Evolutionary conservation across 1,140 invertebrate genomes (phyloP), one percentile per base, ranked within the genome.

Genomic region (Drosophila gunungcola): DNA sequence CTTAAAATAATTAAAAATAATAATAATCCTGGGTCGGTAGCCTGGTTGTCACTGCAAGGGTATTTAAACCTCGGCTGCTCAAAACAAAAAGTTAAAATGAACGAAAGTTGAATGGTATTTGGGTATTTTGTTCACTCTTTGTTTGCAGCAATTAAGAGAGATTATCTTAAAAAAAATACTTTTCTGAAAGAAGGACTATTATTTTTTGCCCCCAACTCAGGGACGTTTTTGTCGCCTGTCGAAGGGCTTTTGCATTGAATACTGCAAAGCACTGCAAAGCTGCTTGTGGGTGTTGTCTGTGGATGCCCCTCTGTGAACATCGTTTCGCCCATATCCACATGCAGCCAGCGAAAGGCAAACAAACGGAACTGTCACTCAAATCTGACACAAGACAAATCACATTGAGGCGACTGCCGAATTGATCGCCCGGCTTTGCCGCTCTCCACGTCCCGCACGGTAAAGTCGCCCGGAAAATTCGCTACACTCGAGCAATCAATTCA

Each of bases 361-460:
- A 89, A 89, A 89, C 80, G 79, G 84, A 73, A 72, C 80, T 89
- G 84, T 89, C 84, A 89, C 53, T 89, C 84, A 89, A 89, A 89
- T 89, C 84, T 89, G 84, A 89, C 84, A 89, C 61, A 72, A 89
- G 84, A 89, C 84, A 89, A 89, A 89, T 89, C 85, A 84, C 68
- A 80, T 69, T 70, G 81, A 77, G 49, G 64, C 43, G 72, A 45
- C 48, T 46, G 34, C 58, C 56, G 63, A 83, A 80, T 89, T 80
- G 80, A 89, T 89, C 85, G 77, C 84, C 76, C 70, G 61, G 58
- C 57, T 49, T 56, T 80, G 34, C 34, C 45, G 21, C 27, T 27
- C 11, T 13, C 29, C 41, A 10, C 4, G 21, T 16, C 10, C 13
- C 10, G 29, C 32, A 7, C 21, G 13, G 29, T 21, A 52, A 52